These are phyloP conservation scores for Unio pictorum DNA, from an alignment of 2,888 invertebrate species.

Conservation along the genomic window DNA sequence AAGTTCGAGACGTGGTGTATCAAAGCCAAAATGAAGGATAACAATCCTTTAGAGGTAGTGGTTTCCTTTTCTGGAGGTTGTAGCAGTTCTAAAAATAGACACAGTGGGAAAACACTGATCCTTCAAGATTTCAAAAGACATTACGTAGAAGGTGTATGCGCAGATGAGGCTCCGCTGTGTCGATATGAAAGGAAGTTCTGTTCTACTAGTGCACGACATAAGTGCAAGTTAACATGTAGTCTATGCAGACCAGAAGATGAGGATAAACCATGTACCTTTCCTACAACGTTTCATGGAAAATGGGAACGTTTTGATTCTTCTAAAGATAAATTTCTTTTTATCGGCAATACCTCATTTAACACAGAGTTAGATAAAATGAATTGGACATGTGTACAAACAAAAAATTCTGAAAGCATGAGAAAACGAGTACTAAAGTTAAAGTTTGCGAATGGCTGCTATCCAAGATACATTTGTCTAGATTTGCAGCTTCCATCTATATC, in stretches of 20 bases:
- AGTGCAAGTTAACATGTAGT: conserved; percentile 32
- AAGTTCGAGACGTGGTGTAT: conserved; percentile 27
- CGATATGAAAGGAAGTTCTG: conserved; percentile 31
- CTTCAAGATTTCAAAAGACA: conserved; percentile 32
- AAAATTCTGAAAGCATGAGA: conserved; percentile 2
- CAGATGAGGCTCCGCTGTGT: conserved; percentile 30
- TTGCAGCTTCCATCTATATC: conserved; percentile 28
- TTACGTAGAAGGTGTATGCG: conserved; percentile 34
- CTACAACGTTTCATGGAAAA: conserved; percentile 15
- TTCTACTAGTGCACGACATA: conserved; percentile 23
- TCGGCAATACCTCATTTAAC: conserved; percentile 22
- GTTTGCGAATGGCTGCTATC: conserved; percentile 31
- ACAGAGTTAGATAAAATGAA: conserved; percentile 7
- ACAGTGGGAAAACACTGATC: conserved; percentile 18
- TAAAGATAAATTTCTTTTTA: conserved; percentile 16
- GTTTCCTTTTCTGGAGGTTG: conserved; percentile 30
- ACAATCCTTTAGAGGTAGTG: conserved; percentile 18
- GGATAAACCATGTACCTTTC: conserved; percentile 27
- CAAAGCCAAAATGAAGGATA: conserved; percentile 14
- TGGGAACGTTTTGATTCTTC: conserved; percentile 31
- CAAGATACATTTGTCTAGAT: conserved; percentile 33
- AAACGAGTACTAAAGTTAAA: conserved; percentile 26
- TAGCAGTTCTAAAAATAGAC: conserved; percentile 14
- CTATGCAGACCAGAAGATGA: conserved; percentile 32
- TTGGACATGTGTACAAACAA: conserved; percentile 31